Percentiles rank a stretch among this genome's conserved stretches.
phyloP scores from a whole-genome alignment of 2,888 invertebrate species.

The Lacanobia wlatinum region DNA sequence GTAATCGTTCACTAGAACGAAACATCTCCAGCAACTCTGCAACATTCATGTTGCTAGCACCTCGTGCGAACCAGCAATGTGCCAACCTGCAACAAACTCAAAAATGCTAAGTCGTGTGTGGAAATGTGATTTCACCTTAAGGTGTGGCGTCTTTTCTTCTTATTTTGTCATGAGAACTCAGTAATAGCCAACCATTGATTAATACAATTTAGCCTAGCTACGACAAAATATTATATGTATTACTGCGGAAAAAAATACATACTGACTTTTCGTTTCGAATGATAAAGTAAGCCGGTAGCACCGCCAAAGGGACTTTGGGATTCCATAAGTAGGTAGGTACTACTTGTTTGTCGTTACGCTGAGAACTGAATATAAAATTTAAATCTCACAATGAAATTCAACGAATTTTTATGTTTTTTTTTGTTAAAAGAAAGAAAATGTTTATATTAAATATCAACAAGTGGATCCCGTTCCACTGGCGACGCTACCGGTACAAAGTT shows the following conservation, averaged over 20 bases:
- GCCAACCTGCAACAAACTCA: background rate
- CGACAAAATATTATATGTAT: constrained; percentile 2
- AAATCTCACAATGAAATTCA: no score
- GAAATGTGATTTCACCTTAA: background rate
- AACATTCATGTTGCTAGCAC: background rate
- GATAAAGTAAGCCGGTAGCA: background rate
- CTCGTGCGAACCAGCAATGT: background rate
- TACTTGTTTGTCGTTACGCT: no score
- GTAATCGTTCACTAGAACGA: no score
- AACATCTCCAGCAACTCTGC: background rate
- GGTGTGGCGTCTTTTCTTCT: background rate
- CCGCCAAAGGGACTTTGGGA: no score
- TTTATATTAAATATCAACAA: no score
- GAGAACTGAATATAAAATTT: no score
- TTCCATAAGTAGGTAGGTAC: no score
- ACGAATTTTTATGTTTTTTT: no score
- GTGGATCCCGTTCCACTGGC: no score
- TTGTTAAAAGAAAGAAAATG: no score
- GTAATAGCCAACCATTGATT: background rate
- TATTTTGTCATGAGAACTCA: background rate
- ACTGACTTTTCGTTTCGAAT: background rate
- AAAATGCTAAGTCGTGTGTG: background rate
- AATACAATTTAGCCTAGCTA: background rate
- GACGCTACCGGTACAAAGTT: background rate
- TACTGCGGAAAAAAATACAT: background rate